A percentile compares a stretch with the other conserved stretches of the same genome.
Conservation (phyloP, 1,140 invertebrate genomes). For the Eupristina koningsbergeri region DNA sequence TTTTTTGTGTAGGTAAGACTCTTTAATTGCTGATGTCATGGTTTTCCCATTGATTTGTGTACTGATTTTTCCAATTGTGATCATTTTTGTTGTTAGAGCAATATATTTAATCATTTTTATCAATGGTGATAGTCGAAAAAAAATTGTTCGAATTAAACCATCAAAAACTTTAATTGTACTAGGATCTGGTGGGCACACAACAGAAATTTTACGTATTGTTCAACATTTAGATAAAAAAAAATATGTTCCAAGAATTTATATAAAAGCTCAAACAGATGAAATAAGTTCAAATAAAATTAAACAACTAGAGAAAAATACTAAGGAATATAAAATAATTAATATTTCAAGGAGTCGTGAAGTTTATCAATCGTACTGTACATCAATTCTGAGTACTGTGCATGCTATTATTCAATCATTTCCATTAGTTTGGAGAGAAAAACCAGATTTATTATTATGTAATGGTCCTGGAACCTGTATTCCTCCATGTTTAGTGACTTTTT, state of each 20-base stretch:
- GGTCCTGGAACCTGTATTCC: slow-evolving; percentile 97
- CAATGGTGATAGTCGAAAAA: slow-evolving; percentile 48
- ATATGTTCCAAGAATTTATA: slow-evolving; percentile 83
- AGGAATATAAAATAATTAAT: slow-evolving; percentile 74
- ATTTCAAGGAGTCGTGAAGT: slow-evolving; percentile 91
- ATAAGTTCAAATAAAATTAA: slow-evolving; percentile 81
- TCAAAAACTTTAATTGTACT: slow-evolving; percentile 75
- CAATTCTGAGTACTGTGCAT: slow-evolving; percentile 84
- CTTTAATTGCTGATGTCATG: slow-evolving; percentile 22
- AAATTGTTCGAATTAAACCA: slow-evolving; percentile 5
- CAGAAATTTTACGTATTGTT: slow-evolving; percentile 87
- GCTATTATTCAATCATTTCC: slow-evolving; percentile 81
- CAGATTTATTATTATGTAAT: slow-evolving; percentile 90
- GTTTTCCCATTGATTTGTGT: slow-evolving; percentile 47
- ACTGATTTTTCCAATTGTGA: slow-evolving; percentile 38
- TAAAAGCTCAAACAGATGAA: slow-evolving; percentile 85
- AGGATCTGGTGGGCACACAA: slow-evolving; percentile 86
- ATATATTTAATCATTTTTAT: slow-evolving; percentile 57
- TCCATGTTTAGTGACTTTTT: slow-evolving; percentile 82
- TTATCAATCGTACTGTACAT: slow-evolving; percentile 87
- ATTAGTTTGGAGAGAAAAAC: slow-evolving; percentile 80
- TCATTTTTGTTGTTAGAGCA: slow-evolving; percentile 41
- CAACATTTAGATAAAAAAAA: slow-evolving; percentile 75
- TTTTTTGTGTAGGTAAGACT: slow-evolving; percentile 32
- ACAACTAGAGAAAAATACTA: slow-evolving; percentile 70